Evolutionary conservation across 2,797 vertebrate genomes (phyloP).

Genomic region (Semaprochilodus insignis): DNA sequence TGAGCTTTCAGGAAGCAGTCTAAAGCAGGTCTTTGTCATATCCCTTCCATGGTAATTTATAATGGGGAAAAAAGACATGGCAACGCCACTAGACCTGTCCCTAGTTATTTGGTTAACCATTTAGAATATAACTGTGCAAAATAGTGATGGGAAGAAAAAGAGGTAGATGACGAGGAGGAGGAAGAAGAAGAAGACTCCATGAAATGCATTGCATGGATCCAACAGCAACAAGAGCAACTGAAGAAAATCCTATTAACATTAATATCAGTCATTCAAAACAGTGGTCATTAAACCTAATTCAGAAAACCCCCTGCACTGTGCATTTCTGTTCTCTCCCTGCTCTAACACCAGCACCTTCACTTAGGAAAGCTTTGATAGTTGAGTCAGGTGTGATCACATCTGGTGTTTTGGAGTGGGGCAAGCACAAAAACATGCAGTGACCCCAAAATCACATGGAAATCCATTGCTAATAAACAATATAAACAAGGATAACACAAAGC

Average conservation of each 20-base stretch:
- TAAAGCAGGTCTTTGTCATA: neutral
- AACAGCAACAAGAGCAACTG: neutral
- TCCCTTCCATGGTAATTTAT: neutral
- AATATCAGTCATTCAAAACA: neutral
- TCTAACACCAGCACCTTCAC: neutral
- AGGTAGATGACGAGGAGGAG: too few relatives aligned
- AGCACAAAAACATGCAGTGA: neutral
- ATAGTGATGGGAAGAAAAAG: too few relatives aligned
- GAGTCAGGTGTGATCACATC: neutral
- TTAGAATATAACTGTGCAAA: too few relatives aligned
- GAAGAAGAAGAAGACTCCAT: too few relatives aligned
- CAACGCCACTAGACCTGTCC: too few relatives aligned
- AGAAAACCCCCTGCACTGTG: neutral
- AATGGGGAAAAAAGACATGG: too few relatives aligned
- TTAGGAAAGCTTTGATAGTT: conserved; percentile 4
- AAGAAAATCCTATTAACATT: neutral
- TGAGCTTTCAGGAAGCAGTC: too few relatives aligned
- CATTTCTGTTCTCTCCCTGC: neutral
- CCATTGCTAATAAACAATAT: conserved; percentile 2
- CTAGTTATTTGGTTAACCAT: too few relatives aligned
- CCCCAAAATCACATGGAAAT: neutral
- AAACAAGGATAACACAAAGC: conserved; percentile 12
- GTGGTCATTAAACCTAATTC: neutral
- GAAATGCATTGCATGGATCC: too few relatives aligned
- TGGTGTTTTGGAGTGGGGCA: neutral